Evolutionary conservation across 2,888 invertebrate genomes (phyloP), one percentile per base, ranked within the genome.

Genomic region (Metellina segmentata): DNA sequence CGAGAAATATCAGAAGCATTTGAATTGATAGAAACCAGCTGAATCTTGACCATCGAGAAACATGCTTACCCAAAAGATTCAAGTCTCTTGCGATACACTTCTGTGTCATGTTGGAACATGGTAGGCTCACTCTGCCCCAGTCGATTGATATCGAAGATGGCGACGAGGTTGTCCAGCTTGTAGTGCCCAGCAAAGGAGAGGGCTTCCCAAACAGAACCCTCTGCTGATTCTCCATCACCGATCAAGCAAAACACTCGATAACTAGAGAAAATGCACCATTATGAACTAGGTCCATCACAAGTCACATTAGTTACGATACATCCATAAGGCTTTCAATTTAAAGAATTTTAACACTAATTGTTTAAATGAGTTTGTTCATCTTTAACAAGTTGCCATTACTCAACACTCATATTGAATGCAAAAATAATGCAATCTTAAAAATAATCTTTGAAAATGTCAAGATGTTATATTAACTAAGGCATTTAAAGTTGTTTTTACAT

Each of bases 161-260:
- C 98, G 90, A 98, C 98, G 70, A 99, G 96, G 96, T 99, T 99
- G 95, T 99, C 99, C 85, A 99, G 96, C 93, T 98, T 97, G 96
- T 99, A 99, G 95, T 97, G 96, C 92, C 98, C 97, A 81, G 98
- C 98, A 95, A 99, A 99, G 94, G 98, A 97, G 93, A 99, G 96
- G 0, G 99, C 98, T 96, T 99, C 99, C 99, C 99, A 99, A 93
- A 99, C 96, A 79, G 98, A 98, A 91, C 99, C 99, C 96, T 99
- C 99, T 0, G 99, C 99, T 88, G 98, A 97, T 96, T 99, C 99
- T 7, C 99, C 99, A 96, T 99, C 99, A 13, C 99, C 99, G 91
- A 99, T 96, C 94, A 99, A 94, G 94, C 99, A 99, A 95, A 97
- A 99, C 4, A 98, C 98, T 94, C 99, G 98, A 95, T 95, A 96